Percentiles rank a stretch among this genome's conserved stretches.
Conservation (phyloP, 2,797 vertebrate species). For the Lateolabrax maculatus region DNA sequence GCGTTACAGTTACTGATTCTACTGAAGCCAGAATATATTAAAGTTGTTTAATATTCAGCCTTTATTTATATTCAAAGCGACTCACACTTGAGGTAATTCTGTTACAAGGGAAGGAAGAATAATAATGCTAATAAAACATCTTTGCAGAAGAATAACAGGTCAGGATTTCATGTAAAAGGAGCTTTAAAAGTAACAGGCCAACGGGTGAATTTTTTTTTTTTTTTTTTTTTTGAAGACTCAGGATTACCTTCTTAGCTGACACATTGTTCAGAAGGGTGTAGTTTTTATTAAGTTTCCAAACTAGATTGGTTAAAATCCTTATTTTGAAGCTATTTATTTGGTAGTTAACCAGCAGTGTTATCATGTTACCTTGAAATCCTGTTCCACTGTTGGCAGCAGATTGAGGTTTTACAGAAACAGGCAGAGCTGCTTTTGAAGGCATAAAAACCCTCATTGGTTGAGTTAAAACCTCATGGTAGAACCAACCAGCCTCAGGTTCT, state of each 20-base stretch:
- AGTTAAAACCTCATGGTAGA: not conserved
- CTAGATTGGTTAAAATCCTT: not conserved
- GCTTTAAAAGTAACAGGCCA: not conserved
- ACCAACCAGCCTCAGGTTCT: not conserved
- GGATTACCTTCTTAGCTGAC: not conserved
- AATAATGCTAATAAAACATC: too few relatives aligned
- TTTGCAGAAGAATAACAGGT: not conserved
- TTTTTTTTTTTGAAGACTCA: conserved; percentile 1
- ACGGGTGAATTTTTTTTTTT: not conserved
- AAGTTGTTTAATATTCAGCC: not conserved
- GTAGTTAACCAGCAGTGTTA: not conserved
- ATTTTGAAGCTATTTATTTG: conserved; percentile 23
- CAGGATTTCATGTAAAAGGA: not conserved
- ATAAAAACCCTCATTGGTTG: not conserved
- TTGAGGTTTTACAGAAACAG: not conserved
- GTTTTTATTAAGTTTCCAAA: not conserved
- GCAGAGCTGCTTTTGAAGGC: conserved; percentile 15
- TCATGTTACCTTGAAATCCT: not conserved
- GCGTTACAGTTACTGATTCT: not conserved
- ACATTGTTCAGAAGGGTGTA: not conserved
- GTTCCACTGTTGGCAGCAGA: not conserved
- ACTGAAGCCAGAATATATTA: not conserved
- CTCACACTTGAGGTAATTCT: not conserved
- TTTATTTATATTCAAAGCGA: conserved; percentile 20
- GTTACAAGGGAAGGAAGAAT: conserved; percentile 4